Percentiles rank a stretch among this genome's conserved stretches.
phyloP scores from a whole-genome alignment of 2,113 vertebrate genomes.

The Osmerus mordax region DNA sequence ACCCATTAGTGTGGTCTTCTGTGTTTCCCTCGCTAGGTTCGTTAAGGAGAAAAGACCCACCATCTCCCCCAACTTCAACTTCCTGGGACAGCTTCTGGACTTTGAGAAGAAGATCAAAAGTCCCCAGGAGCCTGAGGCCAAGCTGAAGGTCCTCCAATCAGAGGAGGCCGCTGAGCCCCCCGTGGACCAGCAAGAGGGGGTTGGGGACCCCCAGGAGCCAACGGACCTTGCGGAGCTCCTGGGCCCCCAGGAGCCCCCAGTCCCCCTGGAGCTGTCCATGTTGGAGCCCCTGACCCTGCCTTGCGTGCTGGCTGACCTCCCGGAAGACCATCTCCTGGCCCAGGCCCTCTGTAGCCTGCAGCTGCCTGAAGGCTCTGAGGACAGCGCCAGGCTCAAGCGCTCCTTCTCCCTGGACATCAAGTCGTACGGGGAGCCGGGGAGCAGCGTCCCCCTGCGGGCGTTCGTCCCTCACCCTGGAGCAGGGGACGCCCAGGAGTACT shows the following conservation, averaged over 20 bases:
- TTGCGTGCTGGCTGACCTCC: slow-evolving; percentile 18
- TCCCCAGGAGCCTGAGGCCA: slow-evolving; percentile 49
- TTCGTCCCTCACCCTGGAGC: slow-evolving; percentile 49
- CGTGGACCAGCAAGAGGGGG: background rate
- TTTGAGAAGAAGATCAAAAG: slow-evolving; percentile 92
- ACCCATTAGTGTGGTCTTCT: background rate
- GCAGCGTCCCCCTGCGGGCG: slow-evolving; percentile 42
- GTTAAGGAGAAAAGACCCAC: slow-evolving; percentile 80
- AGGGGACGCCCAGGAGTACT: slow-evolving; percentile 74
- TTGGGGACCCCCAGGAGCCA: background rate
- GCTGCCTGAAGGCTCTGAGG: slow-evolving; percentile 76
- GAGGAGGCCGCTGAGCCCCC: slow-evolving; percentile 5
- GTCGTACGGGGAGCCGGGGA: slow-evolving; percentile 64
- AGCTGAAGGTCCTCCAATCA: slow-evolving; percentile 22
- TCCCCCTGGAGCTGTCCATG: background rate
- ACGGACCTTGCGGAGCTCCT: slow-evolving; percentile 19
- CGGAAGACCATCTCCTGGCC: slow-evolving; percentile 70
- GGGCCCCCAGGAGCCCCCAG: background rate
- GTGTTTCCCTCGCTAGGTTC: slow-evolving; percentile 59
- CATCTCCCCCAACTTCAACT: slow-evolving; percentile 82
- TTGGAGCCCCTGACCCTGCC: slow-evolving; percentile 59
- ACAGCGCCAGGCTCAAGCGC: slow-evolving; percentile 82
- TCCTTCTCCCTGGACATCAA: slow-evolving; percentile 95
- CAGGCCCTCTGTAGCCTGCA: slow-evolving; percentile 79
- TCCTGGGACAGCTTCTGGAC: slow-evolving; percentile 83